Evolutionary conservation across 2,113 vertebrate species (phyloP).

Genomic region (Dicentrarchus labrax): DNA sequence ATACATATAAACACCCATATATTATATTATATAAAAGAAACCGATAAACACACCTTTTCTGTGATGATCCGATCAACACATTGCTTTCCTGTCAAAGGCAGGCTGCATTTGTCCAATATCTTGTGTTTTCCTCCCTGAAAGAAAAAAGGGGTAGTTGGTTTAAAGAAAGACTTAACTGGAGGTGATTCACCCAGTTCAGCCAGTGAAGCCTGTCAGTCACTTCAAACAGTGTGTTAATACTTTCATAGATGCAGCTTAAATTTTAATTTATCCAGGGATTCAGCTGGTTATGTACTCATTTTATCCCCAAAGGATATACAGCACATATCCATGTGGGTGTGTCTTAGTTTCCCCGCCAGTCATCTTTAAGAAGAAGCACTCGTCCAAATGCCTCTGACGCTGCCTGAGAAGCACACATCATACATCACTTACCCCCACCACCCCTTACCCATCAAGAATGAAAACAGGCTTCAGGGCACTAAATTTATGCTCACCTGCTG

Average conservation of each 20-base stretch:
- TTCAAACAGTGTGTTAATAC: background rate
- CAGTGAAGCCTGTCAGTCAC: background rate
- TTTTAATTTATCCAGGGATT: slow-evolving; percentile 29
- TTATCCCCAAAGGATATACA: background rate
- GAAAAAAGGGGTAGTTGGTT: slow-evolving; percentile 15
- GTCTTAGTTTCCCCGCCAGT: slow-evolving; percentile 19
- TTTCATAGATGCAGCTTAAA: slow-evolving; percentile 12
- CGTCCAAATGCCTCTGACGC: background rate
- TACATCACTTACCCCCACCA: slow-evolving; percentile 8
- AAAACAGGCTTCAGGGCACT: slow-evolving; percentile 58
- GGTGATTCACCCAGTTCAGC: background rate
- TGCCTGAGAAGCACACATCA: slow-evolving; percentile 32
- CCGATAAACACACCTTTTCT: slow-evolving; percentile 89
- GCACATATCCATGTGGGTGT: slow-evolving; percentile 1
- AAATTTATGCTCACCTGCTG: slow-evolving; percentile 76
- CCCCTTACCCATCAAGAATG: slow-evolving; percentile 52
- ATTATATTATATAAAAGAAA: background rate
- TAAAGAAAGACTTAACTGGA: background rate
- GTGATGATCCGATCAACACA: slow-evolving; percentile 98
- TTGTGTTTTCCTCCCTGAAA: slow-evolving; percentile 94
- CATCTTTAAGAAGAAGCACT: slow-evolving; percentile 29
- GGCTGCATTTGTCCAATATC: slow-evolving; percentile 93
- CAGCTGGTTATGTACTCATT: slow-evolving; percentile 18
- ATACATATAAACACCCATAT: background rate
- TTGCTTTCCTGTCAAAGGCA: slow-evolving; percentile 95